Percentiles rank a stretch among this genome's conserved stretches.
Evolutionary conservation across 2,113 vertebrate species (phyloP).

Genomic region (Chelonoidis abingdonii): DNA sequence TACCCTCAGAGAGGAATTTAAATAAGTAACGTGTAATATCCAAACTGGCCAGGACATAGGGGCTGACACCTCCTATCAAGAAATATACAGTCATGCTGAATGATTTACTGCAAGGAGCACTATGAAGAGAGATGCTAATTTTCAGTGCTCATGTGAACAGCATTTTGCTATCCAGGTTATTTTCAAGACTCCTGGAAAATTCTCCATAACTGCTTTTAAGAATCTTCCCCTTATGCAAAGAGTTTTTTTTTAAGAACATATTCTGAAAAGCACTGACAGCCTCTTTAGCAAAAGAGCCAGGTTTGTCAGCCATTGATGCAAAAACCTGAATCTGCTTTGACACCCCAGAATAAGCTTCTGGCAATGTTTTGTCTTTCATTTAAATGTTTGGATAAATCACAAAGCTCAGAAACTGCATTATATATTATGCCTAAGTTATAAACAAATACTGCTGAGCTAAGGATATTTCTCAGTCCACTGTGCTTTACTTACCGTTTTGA

Average conservation of each 20-base stretch:
- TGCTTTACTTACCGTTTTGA: slow-evolving; percentile 53
- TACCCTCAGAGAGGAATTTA: slow-evolving; percentile 44
- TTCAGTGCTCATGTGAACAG: slow-evolving; percentile 52
- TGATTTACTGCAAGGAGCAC: slow-evolving; percentile 61
- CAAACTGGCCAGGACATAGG: slow-evolving; percentile 10
- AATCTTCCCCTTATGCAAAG: slow-evolving; percentile 56
- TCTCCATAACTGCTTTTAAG: slow-evolving; percentile 69
- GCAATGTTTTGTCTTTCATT: slow-evolving; percentile 80
- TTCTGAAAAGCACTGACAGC: slow-evolving; percentile 80
- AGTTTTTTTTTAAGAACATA: slow-evolving; percentile 57
- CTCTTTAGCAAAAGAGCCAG: slow-evolving; percentile 72
- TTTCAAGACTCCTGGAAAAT: slow-evolving; percentile 72
- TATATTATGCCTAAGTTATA: slow-evolving; percentile 73
- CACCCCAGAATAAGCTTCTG: slow-evolving; percentile 78
- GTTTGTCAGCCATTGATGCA: slow-evolving; percentile 78
- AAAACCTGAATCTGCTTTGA: slow-evolving; percentile 81
- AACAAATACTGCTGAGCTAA: slow-evolving; percentile 76
- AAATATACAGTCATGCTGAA: neutral
- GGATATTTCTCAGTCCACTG: slow-evolving; percentile 65
- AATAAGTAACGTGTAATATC: slow-evolving; percentile 61
- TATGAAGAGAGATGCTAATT: slow-evolving; percentile 27
- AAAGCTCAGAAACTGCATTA: slow-evolving; percentile 62
- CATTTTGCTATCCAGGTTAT: slow-evolving; percentile 57
- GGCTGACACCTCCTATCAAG: slow-evolving; percentile 59
- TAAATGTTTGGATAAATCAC: slow-evolving; percentile 79